These are phyloP conservation scores for Seriola aureovittata DNA, from an alignment of 2,113 vertebrate species.

Conservation along the genomic window DNA sequence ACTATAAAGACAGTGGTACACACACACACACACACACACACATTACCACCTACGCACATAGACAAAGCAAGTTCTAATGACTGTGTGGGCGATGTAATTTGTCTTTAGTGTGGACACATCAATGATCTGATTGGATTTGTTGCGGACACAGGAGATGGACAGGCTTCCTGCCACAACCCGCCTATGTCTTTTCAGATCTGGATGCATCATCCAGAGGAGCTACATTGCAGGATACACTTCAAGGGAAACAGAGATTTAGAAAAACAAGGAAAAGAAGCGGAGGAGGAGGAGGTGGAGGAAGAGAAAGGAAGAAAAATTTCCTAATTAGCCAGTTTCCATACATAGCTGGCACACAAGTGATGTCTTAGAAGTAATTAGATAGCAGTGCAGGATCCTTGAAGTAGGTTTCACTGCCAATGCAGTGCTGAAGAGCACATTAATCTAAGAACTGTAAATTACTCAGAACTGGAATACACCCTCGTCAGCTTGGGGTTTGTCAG, in stretches of 20 bases:
- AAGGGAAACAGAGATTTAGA: neutral
- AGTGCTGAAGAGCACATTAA: neutral
- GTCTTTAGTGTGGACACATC: constrained; percentile 25
- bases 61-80: constrained; percentile 21
- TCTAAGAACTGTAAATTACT: neutral
- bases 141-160: neutral
- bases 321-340: constrained; percentile 12
- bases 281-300: too few relatives aligned
- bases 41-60: neutral
- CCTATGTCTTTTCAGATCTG: neutral
- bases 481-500: too few relatives aligned
- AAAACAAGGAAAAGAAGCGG: neutral
- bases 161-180: constrained; percentile 19
- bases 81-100: constrained; percentile 20
- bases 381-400: neutral
- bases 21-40: neutral
- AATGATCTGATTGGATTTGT: constrained; percentile 42
- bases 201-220: neutral
- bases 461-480: neutral
- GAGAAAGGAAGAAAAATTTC: neutral
- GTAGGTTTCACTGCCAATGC: neutral
- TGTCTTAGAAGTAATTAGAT: neutral
- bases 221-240: neutral
- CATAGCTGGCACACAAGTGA: neutral
- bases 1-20: neutral